Percentiles rank a stretch among this genome's conserved stretches.
Evolutionary conservation across 2,797 vertebrate species (phyloP).

Genomic region (Vespertilio murinus): DNA sequence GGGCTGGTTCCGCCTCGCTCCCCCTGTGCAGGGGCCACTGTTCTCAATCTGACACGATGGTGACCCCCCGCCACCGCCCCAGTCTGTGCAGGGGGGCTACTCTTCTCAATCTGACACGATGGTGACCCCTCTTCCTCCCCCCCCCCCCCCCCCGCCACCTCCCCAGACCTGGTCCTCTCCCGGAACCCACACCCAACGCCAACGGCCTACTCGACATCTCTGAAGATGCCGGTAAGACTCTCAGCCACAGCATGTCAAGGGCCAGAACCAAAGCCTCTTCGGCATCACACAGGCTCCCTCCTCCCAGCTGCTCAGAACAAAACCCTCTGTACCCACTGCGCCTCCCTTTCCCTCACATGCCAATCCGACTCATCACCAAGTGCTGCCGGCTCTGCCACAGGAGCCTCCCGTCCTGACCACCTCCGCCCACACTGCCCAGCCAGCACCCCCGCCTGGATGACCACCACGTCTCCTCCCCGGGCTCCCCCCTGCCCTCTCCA

Average conservation of each 20-base stretch:
- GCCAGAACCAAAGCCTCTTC: not conserved
- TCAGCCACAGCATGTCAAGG: rapidly evolving
- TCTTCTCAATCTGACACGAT: rapidly evolving
- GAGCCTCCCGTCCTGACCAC: not conserved
- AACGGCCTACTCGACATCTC: rapidly evolving
- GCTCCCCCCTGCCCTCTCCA: not conserved
- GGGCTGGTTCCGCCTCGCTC: not conserved
- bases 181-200: not conserved
- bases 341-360: not conserved
- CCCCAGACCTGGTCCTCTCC: not conserved
- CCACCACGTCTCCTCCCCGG: rapidly evolving
- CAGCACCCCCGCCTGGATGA: not conserved
- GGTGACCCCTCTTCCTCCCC: too few relatives aligned
- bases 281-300: rapidly evolving
- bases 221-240: rapidly evolving
- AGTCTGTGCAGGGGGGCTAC: not conserved
- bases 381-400: rapidly evolving
- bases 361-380: not conserved
- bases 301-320: not conserved
- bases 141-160: too few relatives aligned
- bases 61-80: too few relatives aligned
- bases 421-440: rapidly evolving
- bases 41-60: not conserved
- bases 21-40: not conserved
- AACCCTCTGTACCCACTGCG: rapidly evolving